Conservation (phyloP, 2,888 invertebrate species). For the Ectemnius continuus region DNA sequence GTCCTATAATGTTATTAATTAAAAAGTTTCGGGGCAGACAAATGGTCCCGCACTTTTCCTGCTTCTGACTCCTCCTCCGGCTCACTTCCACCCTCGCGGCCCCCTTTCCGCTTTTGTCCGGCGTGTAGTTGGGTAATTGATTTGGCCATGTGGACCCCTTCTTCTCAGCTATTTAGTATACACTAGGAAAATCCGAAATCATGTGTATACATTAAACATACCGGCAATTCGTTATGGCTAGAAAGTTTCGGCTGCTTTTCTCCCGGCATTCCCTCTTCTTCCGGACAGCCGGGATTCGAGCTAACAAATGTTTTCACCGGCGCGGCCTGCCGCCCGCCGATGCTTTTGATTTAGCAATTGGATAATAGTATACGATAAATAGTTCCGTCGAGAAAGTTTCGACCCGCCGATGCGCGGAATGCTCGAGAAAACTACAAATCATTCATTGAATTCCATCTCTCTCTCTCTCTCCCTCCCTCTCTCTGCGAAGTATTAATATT, state of each 20-base stretch:
- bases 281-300: slow-evolving; percentile 73
- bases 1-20: slow-evolving; percentile 70
- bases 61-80: too few species aligned
- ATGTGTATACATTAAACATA: slow-evolving; percentile 72
- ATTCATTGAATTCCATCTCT: too few species aligned
- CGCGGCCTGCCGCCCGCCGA: slow-evolving; percentile 53
- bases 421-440: slow-evolving; percentile 19
- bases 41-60: slow-evolving; percentile 59
- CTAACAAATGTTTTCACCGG: slow-evolving; percentile 67
- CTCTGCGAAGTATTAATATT: not conserved
- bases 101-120: slow-evolving; percentile 40
- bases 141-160: slow-evolving; percentile 62
- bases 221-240: slow-evolving; percentile 74
- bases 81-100: not conserved
- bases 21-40: slow-evolving; percentile 72
- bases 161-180: slow-evolving; percentile 71
- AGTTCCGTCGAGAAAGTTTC: slow-evolving; percentile 54
- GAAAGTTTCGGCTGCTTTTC: slow-evolving; percentile 62
- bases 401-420: slow-evolving; percentile 55
- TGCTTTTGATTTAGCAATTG: not conserved
- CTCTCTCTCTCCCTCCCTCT: too few species aligned
- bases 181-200: slow-evolving; percentile 73
- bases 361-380: slow-evolving; percentile 68
- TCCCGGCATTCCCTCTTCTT: slow-evolving; percentile 12
- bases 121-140: slow-evolving; percentile 68